A percentile compares a stretch with the other conserved stretches of the same genome.
These are phyloP conservation scores for Pedionomus torquatus DNA, from an alignment of 2,113 vertebrate species.

Conservation along the genomic window DNA sequence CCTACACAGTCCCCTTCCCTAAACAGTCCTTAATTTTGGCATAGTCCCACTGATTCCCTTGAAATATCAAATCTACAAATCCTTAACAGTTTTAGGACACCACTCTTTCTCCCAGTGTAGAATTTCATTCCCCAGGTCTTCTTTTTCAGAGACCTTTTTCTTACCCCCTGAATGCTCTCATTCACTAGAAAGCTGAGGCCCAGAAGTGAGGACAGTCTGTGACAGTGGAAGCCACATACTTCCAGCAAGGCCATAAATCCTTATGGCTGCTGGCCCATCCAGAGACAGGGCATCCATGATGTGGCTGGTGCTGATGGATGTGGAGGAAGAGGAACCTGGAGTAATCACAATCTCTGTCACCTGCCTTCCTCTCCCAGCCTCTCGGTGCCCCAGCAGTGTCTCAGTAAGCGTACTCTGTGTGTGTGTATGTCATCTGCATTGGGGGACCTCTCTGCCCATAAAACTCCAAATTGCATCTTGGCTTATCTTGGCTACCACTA, in stretches of 20 bases:
- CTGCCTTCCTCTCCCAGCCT: neutral
- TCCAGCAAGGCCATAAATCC: neutral
- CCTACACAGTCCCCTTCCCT: neutral
- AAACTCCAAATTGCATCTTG: neutral
- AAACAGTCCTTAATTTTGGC: neutral
- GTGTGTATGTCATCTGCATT: rapidly evolving
- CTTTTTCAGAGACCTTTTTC: neutral
- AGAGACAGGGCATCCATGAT: neutral
- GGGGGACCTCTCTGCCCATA: neutral
- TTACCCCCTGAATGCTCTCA: neutral
- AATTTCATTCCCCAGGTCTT: neutral
- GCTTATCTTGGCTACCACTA: neutral
- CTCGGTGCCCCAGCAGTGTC: neutral
- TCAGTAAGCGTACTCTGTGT: neutral
- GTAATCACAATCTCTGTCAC: neutral
- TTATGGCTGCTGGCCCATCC: neutral
- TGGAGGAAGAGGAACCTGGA: neutral
- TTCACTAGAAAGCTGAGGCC: neutral
- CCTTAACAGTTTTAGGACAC: neutral
- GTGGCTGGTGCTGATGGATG: neutral
- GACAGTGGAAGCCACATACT: neutral
- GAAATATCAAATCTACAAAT: neutral
- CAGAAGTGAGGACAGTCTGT: no score
- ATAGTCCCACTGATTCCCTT: neutral
- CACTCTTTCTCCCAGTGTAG: neutral